phyloP scores from a whole-genome alignment of 2,888 invertebrate species.

The Branchipolynoe longqiensis region DNA sequence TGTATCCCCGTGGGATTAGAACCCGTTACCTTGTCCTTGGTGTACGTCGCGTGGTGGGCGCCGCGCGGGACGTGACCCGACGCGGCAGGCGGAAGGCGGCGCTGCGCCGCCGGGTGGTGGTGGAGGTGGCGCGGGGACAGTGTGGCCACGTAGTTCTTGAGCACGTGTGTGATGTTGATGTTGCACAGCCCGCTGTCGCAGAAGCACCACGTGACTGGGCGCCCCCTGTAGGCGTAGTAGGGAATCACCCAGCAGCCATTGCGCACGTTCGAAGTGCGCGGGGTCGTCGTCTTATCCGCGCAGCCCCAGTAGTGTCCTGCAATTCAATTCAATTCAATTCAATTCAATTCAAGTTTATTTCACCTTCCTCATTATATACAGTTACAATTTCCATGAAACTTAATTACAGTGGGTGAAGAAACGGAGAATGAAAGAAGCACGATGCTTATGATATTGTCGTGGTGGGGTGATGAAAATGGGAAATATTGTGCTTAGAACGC shows the following conservation, averaged over 20 bases:
- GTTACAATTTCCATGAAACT: too few species aligned
- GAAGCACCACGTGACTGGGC: constrained; percentile 56
- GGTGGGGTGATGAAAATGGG: too few species aligned
- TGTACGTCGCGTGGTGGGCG: neutral
- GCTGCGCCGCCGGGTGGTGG: neutral
- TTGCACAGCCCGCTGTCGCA: constrained; percentile 55
- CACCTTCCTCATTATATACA: too few species aligned
- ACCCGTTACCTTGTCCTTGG: constrained; percentile 14
- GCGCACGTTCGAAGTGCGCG: neutral
- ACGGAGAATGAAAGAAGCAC: too few species aligned
- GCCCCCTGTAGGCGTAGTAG: constrained; percentile 44
- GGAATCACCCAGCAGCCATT: constrained; percentile 53
- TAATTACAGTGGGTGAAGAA: too few species aligned
- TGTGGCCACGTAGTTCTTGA: constrained; percentile 35
- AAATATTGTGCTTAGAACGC: too few species aligned
- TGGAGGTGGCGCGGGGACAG: neutral
- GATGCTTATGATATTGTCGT: too few species aligned
- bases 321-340: too few species aligned
- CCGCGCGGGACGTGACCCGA: neutral
- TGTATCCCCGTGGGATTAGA: neutral
- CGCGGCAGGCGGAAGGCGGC: too few species aligned
- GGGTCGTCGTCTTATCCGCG: constrained; percentile 13
- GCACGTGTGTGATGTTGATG: constrained; percentile 52
- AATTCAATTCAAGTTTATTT: too few species aligned
- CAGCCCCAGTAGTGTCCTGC: constrained; percentile 47